Base-by-base conservation (phyloP, 1,140 invertebrate species). In the Leptopilina clavipes region DNA sequence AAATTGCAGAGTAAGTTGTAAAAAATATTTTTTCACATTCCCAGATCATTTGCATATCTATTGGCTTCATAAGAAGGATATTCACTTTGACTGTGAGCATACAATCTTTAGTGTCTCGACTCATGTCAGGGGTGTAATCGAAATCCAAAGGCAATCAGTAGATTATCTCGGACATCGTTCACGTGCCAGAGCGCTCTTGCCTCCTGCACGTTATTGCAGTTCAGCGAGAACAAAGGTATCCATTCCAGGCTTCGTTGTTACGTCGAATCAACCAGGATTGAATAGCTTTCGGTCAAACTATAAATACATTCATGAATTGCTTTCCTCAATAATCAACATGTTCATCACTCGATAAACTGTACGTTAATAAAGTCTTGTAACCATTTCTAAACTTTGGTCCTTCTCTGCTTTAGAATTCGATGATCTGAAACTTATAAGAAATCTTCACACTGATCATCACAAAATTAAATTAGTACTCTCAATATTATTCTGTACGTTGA, bases 151-250 rank as follows among this genome's bases (percentile, higher is more conserved):
- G 79, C 82, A 83, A 83, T 83, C 78, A 81, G 54, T 71, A 81
- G 81, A 83, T 84, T 82, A 83, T 83, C 81, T 78, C 70, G 77
- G 72, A 77, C 78, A 81, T 76, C 77, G 80, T 84, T 71, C 74
- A 71, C 76, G 72, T 73, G 79, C 75, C 81, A 70, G 65, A 71
- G 78, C 79, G 80, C 72, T 45, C 71, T 80, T 48, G 74, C 77
- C 72, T 45, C 71, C 77, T 48, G 74, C 74, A 71, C 75, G 77
- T 76, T 74, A 70, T 75, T 76, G 70, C 74, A 59, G 72, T 70
- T 73, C 72, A 75, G 22, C 25, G 45, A 81, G 76, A 81, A 83
- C 82, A 83, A 83, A 80, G 82, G 72, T 80, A 72, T 70, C 74
- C 77, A 37, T 44, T 75, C 31, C 14, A 59, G 70, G 77, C 80